A percentile compares a stretch with the other conserved stretches of the same genome.
phyloP scores from a whole-genome alignment of 2,113 vertebrate species.

The Grallaria varia region DNA sequence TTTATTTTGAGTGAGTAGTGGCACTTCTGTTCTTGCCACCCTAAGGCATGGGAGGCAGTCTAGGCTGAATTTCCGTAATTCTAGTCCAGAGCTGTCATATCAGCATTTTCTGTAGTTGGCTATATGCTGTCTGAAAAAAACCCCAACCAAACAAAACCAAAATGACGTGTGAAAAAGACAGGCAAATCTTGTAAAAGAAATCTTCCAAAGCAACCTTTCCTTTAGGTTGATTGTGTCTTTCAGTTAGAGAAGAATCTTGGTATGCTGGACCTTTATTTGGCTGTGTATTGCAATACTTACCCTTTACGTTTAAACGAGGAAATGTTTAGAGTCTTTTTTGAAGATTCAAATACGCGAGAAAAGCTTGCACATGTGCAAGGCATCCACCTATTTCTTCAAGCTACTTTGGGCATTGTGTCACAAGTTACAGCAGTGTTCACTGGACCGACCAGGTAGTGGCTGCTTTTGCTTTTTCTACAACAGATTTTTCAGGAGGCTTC shows the following conservation, averaged over 20 bases:
- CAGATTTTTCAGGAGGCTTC: background rate
- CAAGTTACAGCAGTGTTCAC: background rate
- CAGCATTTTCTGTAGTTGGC: background rate
- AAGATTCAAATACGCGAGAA: background rate
- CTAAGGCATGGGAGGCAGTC: background rate
- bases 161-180: background rate
- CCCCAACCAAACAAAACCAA: too few species aligned
- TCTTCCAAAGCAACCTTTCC: background rate
- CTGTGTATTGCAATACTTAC: background rate
- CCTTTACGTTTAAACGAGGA: background rate
- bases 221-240: background rate
- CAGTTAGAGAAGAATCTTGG: background rate
- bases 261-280: background rate
- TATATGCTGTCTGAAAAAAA: background rate
- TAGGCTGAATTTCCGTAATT: background rate
- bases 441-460: background rate
- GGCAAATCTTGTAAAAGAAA: background rate
- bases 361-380: background rate
- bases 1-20: background rate
- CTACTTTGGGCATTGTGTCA: background rate
- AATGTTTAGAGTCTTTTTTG: background rate
- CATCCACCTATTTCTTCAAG: background rate
- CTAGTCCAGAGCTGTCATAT: background rate
- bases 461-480: background rate
- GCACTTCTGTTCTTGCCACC: background rate